Percentiles rank a stretch among this genome's conserved stretches.
Evolutionary conservation across 2,797 vertebrate genomes (phyloP).

Genomic region (Pristis pectinata): DNA sequence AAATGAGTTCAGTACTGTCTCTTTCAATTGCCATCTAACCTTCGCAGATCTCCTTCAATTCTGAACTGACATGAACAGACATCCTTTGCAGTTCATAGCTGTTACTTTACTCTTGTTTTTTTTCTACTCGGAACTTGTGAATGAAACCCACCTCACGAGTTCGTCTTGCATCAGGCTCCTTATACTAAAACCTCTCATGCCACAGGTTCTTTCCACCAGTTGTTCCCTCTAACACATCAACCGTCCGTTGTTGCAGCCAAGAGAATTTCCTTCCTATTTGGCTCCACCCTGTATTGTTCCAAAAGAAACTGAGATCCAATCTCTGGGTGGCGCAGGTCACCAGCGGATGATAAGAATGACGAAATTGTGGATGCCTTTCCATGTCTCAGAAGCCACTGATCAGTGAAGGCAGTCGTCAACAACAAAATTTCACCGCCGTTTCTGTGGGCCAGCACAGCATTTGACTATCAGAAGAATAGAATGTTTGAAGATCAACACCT

Average conservation of each 20-base stretch:
- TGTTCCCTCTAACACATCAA: not conserved
- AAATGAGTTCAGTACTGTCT: not conserved
- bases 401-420: too few relatives aligned
- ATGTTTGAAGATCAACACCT: too few relatives aligned
- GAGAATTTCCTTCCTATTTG: not conserved
- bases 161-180: not conserved
- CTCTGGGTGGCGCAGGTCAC: not conserved
- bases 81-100: not conserved
- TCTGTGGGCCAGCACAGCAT: too few relatives aligned
- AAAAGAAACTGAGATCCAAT: not conserved
- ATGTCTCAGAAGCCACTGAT: too few relatives aligned
- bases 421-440: too few relatives aligned
- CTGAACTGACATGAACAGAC: not conserved
- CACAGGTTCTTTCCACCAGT: not conserved
- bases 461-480: too few relatives aligned
- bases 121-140: not conserved
- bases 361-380: too few relatives aligned
- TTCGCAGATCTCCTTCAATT: not conserved
- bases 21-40: not conserved
- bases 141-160: not conserved
- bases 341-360: not conserved
- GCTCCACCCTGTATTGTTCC: not conserved
- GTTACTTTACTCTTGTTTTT: not conserved
- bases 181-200: not conserved
- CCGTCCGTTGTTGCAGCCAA: not conserved